phyloP scores from a whole-genome alignment of 1,140 invertebrate genomes.

The Drosophila pallidifrons region DNA sequence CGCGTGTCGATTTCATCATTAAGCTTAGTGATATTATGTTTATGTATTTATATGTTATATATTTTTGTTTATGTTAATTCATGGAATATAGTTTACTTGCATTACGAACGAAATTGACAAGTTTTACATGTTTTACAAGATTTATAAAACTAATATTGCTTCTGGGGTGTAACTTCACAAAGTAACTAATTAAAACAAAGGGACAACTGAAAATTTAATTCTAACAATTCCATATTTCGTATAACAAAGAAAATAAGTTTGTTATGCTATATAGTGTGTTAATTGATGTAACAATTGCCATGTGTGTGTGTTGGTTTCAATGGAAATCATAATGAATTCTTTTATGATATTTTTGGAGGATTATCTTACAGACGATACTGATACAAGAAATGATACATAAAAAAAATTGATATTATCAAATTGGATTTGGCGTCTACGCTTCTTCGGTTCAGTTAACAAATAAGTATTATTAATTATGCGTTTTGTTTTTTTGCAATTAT shows the following conservation, averaged over 20 bases:
- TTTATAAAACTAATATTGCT: conserved; percentile 79
- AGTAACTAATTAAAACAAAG: conserved; percentile 1
- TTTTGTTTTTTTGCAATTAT: conserved; percentile 45
- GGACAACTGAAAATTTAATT: conserved; percentile 15
- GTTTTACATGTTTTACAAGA: conserved; percentile 39
- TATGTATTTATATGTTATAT: conserved; percentile 38
- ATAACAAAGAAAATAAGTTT: conserved; percentile 27
- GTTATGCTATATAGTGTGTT: conserved; percentile 33
- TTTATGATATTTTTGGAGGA: neutral
- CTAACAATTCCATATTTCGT: conserved; percentile 47
- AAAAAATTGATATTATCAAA: conserved; percentile 20
- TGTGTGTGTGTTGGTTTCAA: neutral
- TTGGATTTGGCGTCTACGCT: conserved; percentile 37
- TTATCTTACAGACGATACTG: conserved; percentile 21
- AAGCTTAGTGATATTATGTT: conserved; percentile 54
- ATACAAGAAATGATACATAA: conserved; percentile 6
- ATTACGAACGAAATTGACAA: conserved; percentile 71
- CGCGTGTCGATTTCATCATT: conserved; percentile 36
- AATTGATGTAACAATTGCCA: conserved; percentile 51
- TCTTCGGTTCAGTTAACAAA: conserved; percentile 28
- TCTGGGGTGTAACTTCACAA: conserved; percentile 36
- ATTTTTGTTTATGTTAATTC: conserved; percentile 49
- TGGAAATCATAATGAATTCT: neutral
- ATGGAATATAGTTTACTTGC: conserved; percentile 55
- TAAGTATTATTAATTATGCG: conserved; percentile 23